phyloP scores from a whole-genome alignment of 1,140 invertebrate genomes.

The Panulirus ornatus region DNA sequence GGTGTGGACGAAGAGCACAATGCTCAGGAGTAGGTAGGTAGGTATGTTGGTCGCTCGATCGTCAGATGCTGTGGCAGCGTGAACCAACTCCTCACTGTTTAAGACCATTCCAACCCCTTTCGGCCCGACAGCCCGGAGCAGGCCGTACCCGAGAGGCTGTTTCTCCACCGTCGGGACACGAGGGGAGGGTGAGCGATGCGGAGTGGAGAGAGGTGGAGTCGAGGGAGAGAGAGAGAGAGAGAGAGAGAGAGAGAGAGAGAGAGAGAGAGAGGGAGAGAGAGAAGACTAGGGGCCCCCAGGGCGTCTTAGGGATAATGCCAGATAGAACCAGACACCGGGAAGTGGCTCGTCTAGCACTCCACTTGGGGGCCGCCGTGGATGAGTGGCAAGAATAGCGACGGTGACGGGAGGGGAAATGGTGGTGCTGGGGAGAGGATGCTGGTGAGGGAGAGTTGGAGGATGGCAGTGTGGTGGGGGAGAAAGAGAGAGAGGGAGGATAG shows the following conservation, averaged over 20 bases:
- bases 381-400: background rate
- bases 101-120: no score
- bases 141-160: no score
- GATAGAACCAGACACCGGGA: background rate
- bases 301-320: slow-evolving; percentile 20
- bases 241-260: background rate
- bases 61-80: no score
- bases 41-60: no score
- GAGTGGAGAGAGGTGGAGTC: no score
- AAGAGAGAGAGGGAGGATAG: background rate
- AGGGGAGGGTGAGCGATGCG: background rate
- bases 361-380: background rate
- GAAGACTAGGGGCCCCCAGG: background rate
- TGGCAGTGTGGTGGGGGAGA: background rate
- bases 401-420: background rate
- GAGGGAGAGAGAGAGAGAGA: slow-evolving; percentile 11
- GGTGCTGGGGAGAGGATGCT: background rate
- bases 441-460: background rate
- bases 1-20: no score
- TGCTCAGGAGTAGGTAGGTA: no score
- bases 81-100: no score
- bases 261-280: background rate
- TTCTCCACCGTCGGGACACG: no score
- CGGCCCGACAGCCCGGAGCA: no score
- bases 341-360: background rate